A percentile compares a stretch with the other conserved stretches of the same genome.
These are phyloP conservation scores for Cyprinodon brontotheroides DNA, from an alignment of 2,113 vertebrate species.

Conservation along the genomic window DNA sequence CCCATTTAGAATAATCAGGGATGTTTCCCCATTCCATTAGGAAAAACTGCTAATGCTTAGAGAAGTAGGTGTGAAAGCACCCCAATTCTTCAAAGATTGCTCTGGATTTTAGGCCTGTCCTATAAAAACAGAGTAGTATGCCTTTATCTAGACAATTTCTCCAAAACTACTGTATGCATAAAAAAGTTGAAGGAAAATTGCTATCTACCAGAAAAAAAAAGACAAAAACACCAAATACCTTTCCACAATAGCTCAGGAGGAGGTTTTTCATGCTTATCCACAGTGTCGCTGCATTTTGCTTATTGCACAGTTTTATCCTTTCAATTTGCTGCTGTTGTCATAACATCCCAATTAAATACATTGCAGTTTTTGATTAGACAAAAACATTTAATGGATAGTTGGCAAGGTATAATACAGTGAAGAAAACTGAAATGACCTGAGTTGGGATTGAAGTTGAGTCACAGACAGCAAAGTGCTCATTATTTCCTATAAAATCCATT, in stretches of 20 bases:
- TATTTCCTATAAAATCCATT: neutral
- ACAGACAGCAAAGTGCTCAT: neutral
- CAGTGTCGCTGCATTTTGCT: neutral
- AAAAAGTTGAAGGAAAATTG: no score
- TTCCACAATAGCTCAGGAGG: no score
- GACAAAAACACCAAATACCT: no score
- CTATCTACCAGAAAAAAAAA: no score
- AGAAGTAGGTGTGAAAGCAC: no score
- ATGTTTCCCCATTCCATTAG: neutral
- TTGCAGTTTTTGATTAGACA: neutral
- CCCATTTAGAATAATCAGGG: neutral
- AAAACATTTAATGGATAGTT: neutral
- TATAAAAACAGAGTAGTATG: no score
- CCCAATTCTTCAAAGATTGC: neutral
- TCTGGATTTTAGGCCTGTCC: neutral
- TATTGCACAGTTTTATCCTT: neutral
- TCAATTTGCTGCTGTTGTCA: neutral
- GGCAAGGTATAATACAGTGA: neutral
- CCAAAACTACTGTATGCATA: no score
- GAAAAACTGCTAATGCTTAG: neutral
- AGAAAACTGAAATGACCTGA: neutral
- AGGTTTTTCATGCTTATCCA: no score
- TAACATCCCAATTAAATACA: neutral
- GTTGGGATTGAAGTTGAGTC: neutral
- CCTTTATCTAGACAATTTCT: no score